Conservation (phyloP, 1,140 invertebrate genomes). For the Lepidostoma basale region DNA sequence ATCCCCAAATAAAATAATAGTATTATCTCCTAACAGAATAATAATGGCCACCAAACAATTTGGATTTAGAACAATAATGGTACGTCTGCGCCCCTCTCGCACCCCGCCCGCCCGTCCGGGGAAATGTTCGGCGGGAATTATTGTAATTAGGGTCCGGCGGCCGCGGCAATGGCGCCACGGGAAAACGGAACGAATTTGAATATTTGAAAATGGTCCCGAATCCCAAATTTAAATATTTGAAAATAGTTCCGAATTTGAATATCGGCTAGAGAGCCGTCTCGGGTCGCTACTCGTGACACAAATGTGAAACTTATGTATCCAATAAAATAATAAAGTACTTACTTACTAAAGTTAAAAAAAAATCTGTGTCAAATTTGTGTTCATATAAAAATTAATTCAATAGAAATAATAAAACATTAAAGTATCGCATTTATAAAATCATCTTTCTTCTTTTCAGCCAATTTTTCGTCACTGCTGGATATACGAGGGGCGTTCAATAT, state of each 20-base stretch:
- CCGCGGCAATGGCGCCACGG: slow-evolving; percentile 25
- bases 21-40: slow-evolving; percentile 42
- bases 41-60: slow-evolving; percentile 37
- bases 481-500: too few relatives aligned
- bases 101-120: not conserved
- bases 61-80: slow-evolving; percentile 44
- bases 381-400: too few relatives aligned
- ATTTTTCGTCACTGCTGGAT: too few relatives aligned
- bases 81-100: not conserved
- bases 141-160: slow-evolving; percentile 35
- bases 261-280: not conserved
- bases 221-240: slow-evolving; percentile 6
- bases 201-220: slow-evolving; percentile 8
- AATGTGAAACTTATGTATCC: not conserved
- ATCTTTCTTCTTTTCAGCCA: too few relatives aligned
- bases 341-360: not conserved
- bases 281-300: not conserved
- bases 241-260: not conserved
- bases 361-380: not conserved
- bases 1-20: slow-evolving; percentile 39
- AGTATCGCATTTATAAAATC: too few relatives aligned
- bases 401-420: too few relatives aligned
- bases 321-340: not conserved
- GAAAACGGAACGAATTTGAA: slow-evolving; percentile 27
- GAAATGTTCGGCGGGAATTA: slow-evolving; percentile 38